A percentile compares a stretch with the other conserved stretches of the same genome.
These are phyloP conservation scores for Cerceris ruficornis DNA, from an alignment of 2,888 invertebrate genomes.

Conservation along the genomic window DNA sequence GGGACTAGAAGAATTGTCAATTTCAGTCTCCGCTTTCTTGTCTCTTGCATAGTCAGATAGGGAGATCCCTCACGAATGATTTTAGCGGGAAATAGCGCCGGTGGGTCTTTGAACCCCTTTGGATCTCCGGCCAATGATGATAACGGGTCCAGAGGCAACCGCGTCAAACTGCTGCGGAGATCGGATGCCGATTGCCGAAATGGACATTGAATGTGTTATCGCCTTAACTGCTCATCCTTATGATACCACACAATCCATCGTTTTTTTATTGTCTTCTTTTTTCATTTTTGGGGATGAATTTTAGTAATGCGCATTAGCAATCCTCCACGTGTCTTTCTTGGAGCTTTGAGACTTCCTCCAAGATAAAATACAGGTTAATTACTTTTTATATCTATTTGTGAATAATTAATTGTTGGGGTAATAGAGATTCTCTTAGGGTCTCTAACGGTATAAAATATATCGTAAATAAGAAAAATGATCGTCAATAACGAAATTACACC, in stretches of 20 bases:
- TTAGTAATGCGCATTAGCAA: too few relatives aligned
- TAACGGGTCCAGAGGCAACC: constrained; percentile 42
- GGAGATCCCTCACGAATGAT: constrained; percentile 62
- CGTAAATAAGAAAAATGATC: too few relatives aligned
- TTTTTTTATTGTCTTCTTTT: too few relatives aligned
- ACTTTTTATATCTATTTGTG: too few relatives aligned
- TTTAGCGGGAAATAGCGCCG: constrained; percentile 64
- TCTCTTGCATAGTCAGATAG: constrained; percentile 66
- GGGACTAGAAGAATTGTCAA: constrained; percentile 57
- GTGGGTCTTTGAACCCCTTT: constrained; percentile 58
- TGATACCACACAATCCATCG: neutral
- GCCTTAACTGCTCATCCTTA: constrained; percentile 42
- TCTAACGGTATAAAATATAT: too few relatives aligned
- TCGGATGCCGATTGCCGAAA: constrained; percentile 37
- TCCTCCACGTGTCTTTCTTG: too few relatives aligned
- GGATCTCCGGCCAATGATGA: constrained; percentile 46
- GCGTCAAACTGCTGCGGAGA: constrained; percentile 58
- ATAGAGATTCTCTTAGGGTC: too few relatives aligned
- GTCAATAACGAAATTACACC: too few relatives aligned
- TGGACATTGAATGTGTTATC: constrained; percentile 47
- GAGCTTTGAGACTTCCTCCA: too few relatives aligned
- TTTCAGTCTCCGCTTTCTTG: constrained; percentile 43
- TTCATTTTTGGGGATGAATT: too few relatives aligned
- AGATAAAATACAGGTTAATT: too few relatives aligned
- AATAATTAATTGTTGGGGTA: too few relatives aligned